Base-by-base conservation (phyloP, 2,888 invertebrate genomes). In the Thymelicus lineola region DNA sequence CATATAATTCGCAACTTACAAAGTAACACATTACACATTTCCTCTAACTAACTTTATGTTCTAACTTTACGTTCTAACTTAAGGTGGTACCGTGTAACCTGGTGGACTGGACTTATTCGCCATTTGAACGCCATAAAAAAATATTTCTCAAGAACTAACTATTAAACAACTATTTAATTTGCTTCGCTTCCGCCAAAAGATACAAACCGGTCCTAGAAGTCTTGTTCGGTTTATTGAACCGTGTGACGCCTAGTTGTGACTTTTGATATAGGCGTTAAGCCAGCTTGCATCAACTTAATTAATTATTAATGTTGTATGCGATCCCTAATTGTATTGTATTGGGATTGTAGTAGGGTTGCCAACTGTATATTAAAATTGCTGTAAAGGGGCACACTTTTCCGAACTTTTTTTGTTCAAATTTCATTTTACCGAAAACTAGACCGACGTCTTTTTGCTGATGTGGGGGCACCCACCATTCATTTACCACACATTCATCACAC, bases 131-230 rank as follows among this genome's bases (percentile, higher is more conserved):
- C 10, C 28, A 61, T 61, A 48, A 66, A 48, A 66, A 66, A 66
- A 66, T 35, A 20, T 48, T 60, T 66, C 66, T 66, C 66, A 60
- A 42, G 66, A 46, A 67, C 61, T 61, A 46, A 67, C 61, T 61
- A 67, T 28, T 28, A 28, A 28, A 28, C 67, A 61, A 60, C 66
- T 61, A 67, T 67, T 67, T 67, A 67, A 67, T 67, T 42, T 67
- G 67, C 53, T 61, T 67, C 60, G 67, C 67, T 67, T 67, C 67
- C 67, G 67, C 67, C 67, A 67, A 67, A 67, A 60, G 59, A 38
- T 60, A 28, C 17, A 6, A 67, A 67, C 67, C 67, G 67, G 67
- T 66, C 50, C 15, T 28, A 59, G 53, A 50, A 53, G 66, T 10
- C 59, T 60, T 50, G 45, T 67, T 61, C 15, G 35, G 67, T 67